These are phyloP conservation scores for Elachura formosa DNA, from an alignment of 2,113 vertebrate species.

Conservation along the genomic window DNA sequence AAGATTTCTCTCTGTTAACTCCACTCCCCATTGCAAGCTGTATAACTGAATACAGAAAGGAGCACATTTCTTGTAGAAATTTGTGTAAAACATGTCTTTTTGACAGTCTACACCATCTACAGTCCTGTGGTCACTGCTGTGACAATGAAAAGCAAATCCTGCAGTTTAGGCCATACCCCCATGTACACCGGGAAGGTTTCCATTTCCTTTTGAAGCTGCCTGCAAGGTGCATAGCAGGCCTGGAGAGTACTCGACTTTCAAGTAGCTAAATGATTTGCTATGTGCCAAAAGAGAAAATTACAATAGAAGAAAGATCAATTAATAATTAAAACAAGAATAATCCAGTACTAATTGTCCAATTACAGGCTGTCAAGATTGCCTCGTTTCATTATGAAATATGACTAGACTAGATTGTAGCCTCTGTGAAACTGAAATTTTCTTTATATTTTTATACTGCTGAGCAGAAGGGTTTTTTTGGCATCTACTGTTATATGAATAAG, in stretches of 20 bases:
- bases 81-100: neutral
- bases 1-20: neutral
- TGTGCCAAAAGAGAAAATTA: neutral
- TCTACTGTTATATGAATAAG: constrained; percentile 29
- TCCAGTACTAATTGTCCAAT: neutral
- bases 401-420: neutral
- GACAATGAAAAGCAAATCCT: neutral
- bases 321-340: constrained; percentile 2
- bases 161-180: neutral
- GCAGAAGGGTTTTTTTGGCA: constrained; percentile 20
- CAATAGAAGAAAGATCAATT: neutral
- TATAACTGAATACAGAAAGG: neutral
- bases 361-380: neutral
- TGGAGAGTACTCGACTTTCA: neutral
- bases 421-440: neutral
- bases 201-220: neutral
- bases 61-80: neutral
- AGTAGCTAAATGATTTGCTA: neutral
- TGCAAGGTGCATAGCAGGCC: neutral
- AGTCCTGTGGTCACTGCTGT: neutral
- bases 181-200: neutral
- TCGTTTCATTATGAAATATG: neutral
- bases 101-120: neutral
- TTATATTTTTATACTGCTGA: neutral
- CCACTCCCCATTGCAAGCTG: neutral